Base-by-base conservation (phyloP, 2,797 vertebrate species). In the Okamejei kenojei region DNA sequence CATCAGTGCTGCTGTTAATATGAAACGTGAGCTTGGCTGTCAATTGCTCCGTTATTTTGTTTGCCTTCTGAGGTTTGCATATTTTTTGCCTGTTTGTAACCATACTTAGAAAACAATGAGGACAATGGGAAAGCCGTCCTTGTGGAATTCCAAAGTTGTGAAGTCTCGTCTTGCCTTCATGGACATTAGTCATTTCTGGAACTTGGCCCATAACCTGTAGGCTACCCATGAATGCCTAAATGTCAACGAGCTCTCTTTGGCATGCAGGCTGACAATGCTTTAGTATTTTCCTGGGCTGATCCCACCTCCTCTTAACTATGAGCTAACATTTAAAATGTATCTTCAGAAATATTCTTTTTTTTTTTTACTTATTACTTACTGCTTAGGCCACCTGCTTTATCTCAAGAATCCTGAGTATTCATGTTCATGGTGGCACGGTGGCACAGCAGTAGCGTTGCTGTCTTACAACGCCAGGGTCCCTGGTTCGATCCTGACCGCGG, bases 111-210 rank as follows among this genome's bases (percentile, higher is more conserved):
- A 61, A 61, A 21, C 7, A 29, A 26, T 86, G 10, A 58, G 29
- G 82, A 86, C 82, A 86, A 86, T 86, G 82, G 45, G 54, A 58
- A 54, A 58, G 23, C 54, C 54, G 21, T 86, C 82, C 80, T 32
- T 21, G 19, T 82, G 38, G 21, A 58, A 82, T 82, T 82, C 80
- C 82, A 61, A 26, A 61, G 54, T 58, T 21, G 15, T 29, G 1
- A 23, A 61, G 54, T 29, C 23, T 86, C 9, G 23, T 61, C 38
- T 84, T 45, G 58, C 81, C 81, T 84, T 45, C 21, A 58, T 54
- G 21, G 81, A 29, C 23, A 84, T 54, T 82, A 82, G 80, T 82
- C 54, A 84, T 84, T 58, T 84, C 81, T 84, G 45, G 81, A 84
- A 84, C 45, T 84, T 54, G 45, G 45, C 78, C 45, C 81, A 84